Percentiles rank a stretch among this genome's conserved stretches.
Evolutionary conservation across 2,113 vertebrate species (phyloP).

Genomic region (Catagonus wagneri): DNA sequence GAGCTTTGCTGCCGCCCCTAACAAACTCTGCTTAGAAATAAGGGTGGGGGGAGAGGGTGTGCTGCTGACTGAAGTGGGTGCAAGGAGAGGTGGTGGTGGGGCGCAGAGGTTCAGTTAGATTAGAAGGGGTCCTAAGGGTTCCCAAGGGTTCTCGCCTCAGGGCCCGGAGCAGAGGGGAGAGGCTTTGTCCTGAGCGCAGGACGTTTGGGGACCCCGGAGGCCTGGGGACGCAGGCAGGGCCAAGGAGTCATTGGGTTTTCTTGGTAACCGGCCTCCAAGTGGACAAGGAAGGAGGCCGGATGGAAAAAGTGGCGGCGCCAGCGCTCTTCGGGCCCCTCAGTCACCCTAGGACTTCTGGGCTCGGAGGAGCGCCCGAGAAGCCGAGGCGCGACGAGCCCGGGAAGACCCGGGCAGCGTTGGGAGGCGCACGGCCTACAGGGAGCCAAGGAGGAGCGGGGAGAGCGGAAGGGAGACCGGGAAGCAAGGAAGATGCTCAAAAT

Average conservation of each 20-base stretch:
- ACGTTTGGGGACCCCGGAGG: neutral
- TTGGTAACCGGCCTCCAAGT: neutral
- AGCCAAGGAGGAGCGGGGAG: neutral
- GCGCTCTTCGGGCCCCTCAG: neutral
- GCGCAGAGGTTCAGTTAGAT: too few relatives aligned
- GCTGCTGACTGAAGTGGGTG: neutral
- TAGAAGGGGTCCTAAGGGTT: neutral
- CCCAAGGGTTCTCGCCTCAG: neutral
- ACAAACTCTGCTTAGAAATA: neutral
- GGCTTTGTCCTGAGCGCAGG: neutral
- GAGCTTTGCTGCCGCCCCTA: neutral
- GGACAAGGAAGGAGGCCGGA: neutral
- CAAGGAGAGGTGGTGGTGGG: neutral
- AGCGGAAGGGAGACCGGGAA: neutral
- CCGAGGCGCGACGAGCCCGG: neutral
- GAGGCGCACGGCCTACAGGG: neutral
- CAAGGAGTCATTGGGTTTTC: neutral
- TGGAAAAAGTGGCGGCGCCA: neutral
- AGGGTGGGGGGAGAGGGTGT: neutral
- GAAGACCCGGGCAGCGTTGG: neutral
- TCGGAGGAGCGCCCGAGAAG: neutral
- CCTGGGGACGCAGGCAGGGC: neutral
- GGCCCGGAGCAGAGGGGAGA: neutral
- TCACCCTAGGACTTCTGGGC: neutral
- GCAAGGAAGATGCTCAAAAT: constrained; percentile 87